phyloP scores from a whole-genome alignment of 30 jellyfish, hydroid and myxozoan genomes.

The Chrysaora quinquecirrha region DNA sequence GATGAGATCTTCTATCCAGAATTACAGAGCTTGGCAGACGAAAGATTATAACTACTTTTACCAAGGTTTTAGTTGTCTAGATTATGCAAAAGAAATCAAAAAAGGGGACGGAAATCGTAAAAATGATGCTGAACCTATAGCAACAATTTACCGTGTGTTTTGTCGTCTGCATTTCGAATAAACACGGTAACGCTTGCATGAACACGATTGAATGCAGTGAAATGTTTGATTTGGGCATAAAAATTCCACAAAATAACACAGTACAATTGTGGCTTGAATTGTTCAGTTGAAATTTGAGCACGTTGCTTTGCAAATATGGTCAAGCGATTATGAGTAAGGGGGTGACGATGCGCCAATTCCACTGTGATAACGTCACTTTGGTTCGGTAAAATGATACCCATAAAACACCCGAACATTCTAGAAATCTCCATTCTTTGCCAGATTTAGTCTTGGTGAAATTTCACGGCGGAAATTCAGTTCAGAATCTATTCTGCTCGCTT shows the following conservation, averaged over 20 bases:
- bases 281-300: conserved; percentile 46
- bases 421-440: no score
- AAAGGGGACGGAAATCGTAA: no score
- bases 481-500: no score
- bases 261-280: conserved; percentile 21
- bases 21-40: no score
- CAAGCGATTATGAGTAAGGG: conserved; percentile 18
- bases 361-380: background rate
- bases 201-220: conserved; percentile 15
- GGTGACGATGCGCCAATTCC: conserved; percentile 39
- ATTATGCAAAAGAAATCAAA: no score
- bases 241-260: conserved; percentile 30
- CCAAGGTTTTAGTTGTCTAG: no score
- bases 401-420: background rate
- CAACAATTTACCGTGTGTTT: no score
- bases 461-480: no score
- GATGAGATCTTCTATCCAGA: no score
- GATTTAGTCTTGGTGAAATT: no score
- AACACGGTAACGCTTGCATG: conserved; percentile 19
- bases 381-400: background rate
- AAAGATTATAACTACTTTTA: no score
- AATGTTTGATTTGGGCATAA: background rate
- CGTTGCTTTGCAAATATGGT: conserved; percentile 5
- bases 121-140: no score
- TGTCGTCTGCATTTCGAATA: background rate